phyloP scores from a whole-genome alignment of 2,888 invertebrate genomes.

The Catocala fraxini region DNA sequence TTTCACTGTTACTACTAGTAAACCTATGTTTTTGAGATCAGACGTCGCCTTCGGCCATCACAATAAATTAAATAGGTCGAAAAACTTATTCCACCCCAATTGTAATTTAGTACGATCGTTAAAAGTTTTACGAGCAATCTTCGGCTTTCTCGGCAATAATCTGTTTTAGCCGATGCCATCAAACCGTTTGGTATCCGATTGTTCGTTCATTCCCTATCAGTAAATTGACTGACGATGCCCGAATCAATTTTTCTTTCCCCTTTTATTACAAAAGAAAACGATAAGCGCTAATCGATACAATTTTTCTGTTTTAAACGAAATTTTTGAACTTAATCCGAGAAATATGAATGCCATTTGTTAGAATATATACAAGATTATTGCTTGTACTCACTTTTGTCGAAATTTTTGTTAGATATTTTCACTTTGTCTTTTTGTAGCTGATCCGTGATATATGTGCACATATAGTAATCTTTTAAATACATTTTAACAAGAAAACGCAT shows the following conservation, averaged over 20 bases:
- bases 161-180: slow-evolving; percentile 67
- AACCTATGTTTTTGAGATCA: slow-evolving; percentile 59
- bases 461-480: too few relatives aligned
- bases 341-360: slow-evolving; percentile 35
- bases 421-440: background rate
- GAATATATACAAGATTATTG: slow-evolving; percentile 4
- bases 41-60: slow-evolving; percentile 50
- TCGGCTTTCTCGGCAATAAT: slow-evolving; percentile 70
- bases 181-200: slow-evolving; percentile 61
- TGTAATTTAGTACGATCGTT: slow-evolving; percentile 76
- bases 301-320: slow-evolving; percentile 46
- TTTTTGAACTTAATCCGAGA: slow-evolving; percentile 36
- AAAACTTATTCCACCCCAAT: slow-evolving; percentile 70
- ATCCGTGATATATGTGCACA: too few relatives aligned
- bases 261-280: slow-evolving; percentile 53
- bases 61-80: slow-evolving; percentile 73
- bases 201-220: slow-evolving; percentile 60
- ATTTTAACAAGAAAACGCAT: too few relatives aligned
- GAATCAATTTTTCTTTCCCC: slow-evolving; percentile 58
- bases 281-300: slow-evolving; percentile 53
- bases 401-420: background rate
- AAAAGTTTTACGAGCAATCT: slow-evolving; percentile 79
- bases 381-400: background rate
- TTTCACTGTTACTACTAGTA: slow-evolving; percentile 37
- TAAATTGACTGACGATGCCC: slow-evolving; percentile 62